A percentile compares a stretch with the other conserved stretches of the same genome.
phyloP scores from a whole-genome alignment of 2,888 invertebrate species.

The Tiliacea citrago region DNA sequence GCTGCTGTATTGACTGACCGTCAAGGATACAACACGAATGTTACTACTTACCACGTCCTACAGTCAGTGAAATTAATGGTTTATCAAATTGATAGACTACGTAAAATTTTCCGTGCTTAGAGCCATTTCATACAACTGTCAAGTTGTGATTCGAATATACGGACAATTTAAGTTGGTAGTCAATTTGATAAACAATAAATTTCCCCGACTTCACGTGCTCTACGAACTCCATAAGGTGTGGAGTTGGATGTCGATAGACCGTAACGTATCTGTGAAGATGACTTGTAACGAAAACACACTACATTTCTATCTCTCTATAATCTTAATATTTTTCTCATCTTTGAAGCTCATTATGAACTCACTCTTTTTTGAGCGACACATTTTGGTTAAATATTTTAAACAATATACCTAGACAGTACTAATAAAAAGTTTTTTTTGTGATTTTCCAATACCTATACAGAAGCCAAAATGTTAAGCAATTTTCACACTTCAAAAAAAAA shows the following conservation, averaged over 20 bases:
- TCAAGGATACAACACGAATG: neutral
- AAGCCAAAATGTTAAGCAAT: neutral
- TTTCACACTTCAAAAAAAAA: neutral
- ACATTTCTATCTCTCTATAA: slow-evolving; percentile 20
- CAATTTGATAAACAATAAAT: neutral
- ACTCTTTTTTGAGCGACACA: slow-evolving; percentile 29
- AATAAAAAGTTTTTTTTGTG: neutral
- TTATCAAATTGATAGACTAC: neutral
- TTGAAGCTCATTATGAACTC: neutral
- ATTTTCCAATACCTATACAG: neutral
- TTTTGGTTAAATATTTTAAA: neutral
- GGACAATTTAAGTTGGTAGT: neutral
- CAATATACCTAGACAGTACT: neutral
- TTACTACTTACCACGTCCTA: neutral
- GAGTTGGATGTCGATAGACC: neutral
- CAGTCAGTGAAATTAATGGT: neutral
- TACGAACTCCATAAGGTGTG: neutral
- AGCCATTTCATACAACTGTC: neutral
- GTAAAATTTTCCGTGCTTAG: neutral
- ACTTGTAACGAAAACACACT: slow-evolving; percentile 35
- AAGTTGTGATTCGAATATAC: too few species aligned
- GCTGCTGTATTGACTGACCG: slow-evolving; percentile 15
- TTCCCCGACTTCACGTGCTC: neutral
- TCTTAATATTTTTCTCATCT: neutral
- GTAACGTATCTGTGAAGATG: slow-evolving; percentile 7